phyloP scores from a whole-genome alignment of 2,113 vertebrate genomes.

The Opisthocomus hoazin region DNA sequence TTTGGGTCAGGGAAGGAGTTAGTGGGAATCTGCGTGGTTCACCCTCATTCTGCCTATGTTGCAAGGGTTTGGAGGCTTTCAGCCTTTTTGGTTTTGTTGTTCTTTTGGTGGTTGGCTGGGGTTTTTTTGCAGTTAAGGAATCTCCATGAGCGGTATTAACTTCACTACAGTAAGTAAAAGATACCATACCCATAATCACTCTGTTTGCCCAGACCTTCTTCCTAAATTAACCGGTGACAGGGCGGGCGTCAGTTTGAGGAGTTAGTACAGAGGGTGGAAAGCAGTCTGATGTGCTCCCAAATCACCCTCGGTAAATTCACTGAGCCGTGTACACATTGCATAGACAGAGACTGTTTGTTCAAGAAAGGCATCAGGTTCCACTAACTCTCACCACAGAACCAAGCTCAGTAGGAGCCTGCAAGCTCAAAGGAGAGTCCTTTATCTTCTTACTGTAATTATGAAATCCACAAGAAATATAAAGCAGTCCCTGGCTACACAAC shows the following conservation, averaged over 20 bases:
- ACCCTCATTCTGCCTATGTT: background rate
- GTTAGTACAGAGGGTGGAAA: background rate
- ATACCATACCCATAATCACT: background rate
- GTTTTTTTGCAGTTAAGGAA: background rate
- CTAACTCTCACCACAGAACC: background rate
- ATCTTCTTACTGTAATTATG: background rate
- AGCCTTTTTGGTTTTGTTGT: rapidly evolving
- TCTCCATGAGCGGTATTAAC: background rate
- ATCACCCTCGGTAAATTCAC: background rate
- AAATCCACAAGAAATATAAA: background rate
- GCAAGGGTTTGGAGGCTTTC: background rate
- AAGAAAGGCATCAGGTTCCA: background rate
- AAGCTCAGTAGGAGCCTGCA: background rate
- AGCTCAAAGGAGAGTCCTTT: background rate
- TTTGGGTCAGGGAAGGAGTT: background rate
- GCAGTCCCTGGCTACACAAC: background rate
- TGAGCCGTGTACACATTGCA: background rate
- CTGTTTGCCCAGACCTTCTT: background rate
- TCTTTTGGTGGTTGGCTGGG: background rate
- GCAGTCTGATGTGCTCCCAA: background rate
- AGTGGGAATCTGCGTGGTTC: background rate
- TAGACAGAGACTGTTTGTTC: slow-evolving; percentile 18
- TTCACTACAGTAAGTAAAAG: background rate
- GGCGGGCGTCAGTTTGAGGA: background rate
- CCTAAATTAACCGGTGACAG: background rate